A percentile compares a stretch with the other conserved stretches of the same genome.
These are phyloP conservation scores for Astropecten irregularis DNA, from an alignment of 53 echinoderm and acorn worm species.

Conservation along the genomic window DNA sequence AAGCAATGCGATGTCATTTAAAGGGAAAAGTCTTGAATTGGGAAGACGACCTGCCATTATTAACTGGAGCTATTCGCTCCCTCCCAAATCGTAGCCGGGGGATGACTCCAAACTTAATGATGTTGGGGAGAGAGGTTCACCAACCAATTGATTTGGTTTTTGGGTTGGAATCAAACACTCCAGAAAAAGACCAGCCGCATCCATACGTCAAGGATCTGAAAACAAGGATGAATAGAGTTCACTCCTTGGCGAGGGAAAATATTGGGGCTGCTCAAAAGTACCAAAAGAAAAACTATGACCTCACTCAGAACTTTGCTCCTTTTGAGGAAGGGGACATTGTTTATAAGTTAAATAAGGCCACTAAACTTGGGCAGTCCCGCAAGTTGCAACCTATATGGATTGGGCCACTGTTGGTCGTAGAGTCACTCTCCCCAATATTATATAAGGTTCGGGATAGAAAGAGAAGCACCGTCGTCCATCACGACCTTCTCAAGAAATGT, in stretches of 20 bases:
- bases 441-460: not conserved
- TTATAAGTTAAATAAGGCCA: not conserved
- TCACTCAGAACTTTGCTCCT: not conserved
- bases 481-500: not conserved
- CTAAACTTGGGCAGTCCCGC: not conserved
- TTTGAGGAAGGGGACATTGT: conserved; percentile 12
- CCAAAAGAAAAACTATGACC: conserved; percentile 7
- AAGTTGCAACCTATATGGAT: not conserved
- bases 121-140: conserved; percentile 67
- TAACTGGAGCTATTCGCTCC: conserved; percentile 63
- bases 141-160: conserved; percentile 32
- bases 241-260: not conserved
- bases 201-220: not conserved
- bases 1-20: conserved; percentile 56
- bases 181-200: not conserved
- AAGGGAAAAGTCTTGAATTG: conserved; percentile 57
- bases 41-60: conserved; percentile 68
- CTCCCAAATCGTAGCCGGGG: conserved; percentile 45
- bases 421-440: not conserved
- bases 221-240: not conserved
- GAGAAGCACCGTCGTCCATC: not conserved
- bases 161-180: not conserved
- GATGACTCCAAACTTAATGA: conserved; percentile 59
- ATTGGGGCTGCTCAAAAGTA: not conserved
- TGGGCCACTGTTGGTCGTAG: not conserved